Evolutionary conservation across 23 tunicate genomes (phyloP).

Genomic region (Styela clava): DNA sequence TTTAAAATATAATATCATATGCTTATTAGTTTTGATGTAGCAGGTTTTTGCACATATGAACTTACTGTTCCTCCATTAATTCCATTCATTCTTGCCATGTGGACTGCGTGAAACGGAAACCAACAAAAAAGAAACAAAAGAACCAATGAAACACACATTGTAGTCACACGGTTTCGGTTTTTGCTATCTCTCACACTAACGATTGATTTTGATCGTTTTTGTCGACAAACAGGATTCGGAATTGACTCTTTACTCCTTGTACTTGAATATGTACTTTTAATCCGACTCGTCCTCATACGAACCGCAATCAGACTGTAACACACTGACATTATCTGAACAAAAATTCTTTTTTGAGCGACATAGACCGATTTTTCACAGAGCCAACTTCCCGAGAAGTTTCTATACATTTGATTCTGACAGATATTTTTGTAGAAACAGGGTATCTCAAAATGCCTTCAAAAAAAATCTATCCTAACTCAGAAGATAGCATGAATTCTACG

Average conservation of each 20-base stretch:
- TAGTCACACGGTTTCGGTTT: constrained; percentile 67
- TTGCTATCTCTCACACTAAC: constrained; percentile 30
- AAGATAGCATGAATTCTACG: too few relatives aligned
- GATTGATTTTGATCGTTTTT: neutral
- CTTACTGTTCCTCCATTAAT: constrained; percentile 1
- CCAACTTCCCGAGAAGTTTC: too few relatives aligned
- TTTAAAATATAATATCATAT: too few relatives aligned
- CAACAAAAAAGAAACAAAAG: constrained; percentile 57
- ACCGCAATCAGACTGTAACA: constrained; percentile 64
- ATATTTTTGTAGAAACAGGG: too few relatives aligned
- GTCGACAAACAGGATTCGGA: neutral
- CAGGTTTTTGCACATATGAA: too few relatives aligned
- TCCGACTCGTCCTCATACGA: constrained; percentile 12
- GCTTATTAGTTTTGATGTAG: too few relatives aligned
- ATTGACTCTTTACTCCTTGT: neutral
- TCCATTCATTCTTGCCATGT: constrained; percentile 52
- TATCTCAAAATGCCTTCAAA: too few relatives aligned
- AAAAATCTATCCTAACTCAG: too few relatives aligned
- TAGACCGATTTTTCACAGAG: too few relatives aligned
- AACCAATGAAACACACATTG: constrained; percentile 78
- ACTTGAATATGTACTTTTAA: neutral
- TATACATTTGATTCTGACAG: too few relatives aligned
- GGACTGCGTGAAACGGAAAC: constrained; percentile 66
- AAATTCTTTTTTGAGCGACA: too few relatives aligned
- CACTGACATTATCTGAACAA: constrained; percentile 63